Base-by-base conservation (phyloP, 2,113 vertebrate genomes). In the Gallinago paraguaiae region DNA sequence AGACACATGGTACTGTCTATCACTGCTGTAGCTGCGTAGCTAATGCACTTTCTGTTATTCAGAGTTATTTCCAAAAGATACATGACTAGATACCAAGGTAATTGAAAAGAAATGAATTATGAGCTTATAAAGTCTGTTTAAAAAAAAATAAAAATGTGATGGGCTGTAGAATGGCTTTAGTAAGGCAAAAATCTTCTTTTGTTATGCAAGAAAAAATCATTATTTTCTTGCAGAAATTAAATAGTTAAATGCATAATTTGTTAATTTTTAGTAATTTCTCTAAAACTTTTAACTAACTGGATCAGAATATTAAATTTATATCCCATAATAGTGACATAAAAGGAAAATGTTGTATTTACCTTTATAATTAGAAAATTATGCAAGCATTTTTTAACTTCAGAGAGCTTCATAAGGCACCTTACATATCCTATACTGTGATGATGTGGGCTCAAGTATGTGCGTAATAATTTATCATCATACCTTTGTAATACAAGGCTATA, bases 1-100 rank as follows among this genome's bases (percentile, higher is more conserved):
- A 65, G 39, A 85, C 65, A 83, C 13, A 13, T 81, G 33, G 7
- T 93, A 22, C 63, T 89, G 15, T 46, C 48, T 76, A 4, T 91
- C 59, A 75, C 46, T 87, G 53, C 17, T 75, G 91, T 88, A 92
- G 41, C 25, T 92, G 27, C 85, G 67, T 82, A 87, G 28, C 75
- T 97, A 93, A 76, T 86, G 64, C 35, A 82, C 17, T 45, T 90
- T 91, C 65, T 91, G 46, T 70, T 67, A 68, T 86, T 94, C 74
- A 63, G 85, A 20, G 18, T 9, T 92, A 17, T 77, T 97, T 96
- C 59, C 70, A 77, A 88, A 85, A 81, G 28, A 72, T 37, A 60
- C 77, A 90, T 28, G 9, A 50, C 11, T 72, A 90, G 56, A 56
- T 64, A 69, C 48, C 54, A 80, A 41, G 41, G 48, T 2, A 79